Base-by-base conservation (phyloP, 1,140 invertebrate species). In the Pectinophora gossypiella region DNA sequence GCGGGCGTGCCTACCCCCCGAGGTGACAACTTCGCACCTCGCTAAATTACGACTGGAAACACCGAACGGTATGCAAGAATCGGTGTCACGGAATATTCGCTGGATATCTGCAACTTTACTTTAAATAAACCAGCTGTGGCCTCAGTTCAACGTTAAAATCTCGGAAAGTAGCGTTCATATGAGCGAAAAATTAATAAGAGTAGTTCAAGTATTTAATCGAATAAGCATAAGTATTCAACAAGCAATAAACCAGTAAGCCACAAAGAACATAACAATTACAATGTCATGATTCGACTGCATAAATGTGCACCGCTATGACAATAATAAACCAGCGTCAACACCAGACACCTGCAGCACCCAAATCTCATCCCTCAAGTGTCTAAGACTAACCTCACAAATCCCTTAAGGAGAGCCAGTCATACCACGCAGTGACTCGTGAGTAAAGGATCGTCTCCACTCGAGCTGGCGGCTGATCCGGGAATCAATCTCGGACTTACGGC, bases 1-100 rank as follows among this genome's bases (percentile, higher is more conserved):
- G 10, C 10, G 36, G 16, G 16, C 7, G 16, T 40, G 16, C 27
- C 23, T 76, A 76, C 83, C 80, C 83, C 83, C 83, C 65, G 79
- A 79, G 75, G 83, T 76, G 83, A 84, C 68, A 76, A 86, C 78
- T 86, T 84, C 74, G 67, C 83, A 86, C 83, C 74, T 83, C 65
- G 72, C 72, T 83, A 81, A 86, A 81, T 84, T 84, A 84, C 77
- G 73, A 72, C 72, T 63, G 55, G 48, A 32, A 50, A 51, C 27
- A 51, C 42, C 21, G 51, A 36, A 52, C 19, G 38, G 38, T 15
- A 15, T 16, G 38, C 13, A 40, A 40, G 15, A 6, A 44, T 19
- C 19, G 18, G 42, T 21, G 19, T 44, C 12, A 20, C 16, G 13
- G 13, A 13, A 15, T 40, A 40, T 27, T 27, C 23, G 12, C 23